Evolutionary conservation across 1,140 invertebrate genomes (phyloP), one percentile per base, ranked within the genome.

Genomic region (Caenorhabditis tropicalis): DNA sequence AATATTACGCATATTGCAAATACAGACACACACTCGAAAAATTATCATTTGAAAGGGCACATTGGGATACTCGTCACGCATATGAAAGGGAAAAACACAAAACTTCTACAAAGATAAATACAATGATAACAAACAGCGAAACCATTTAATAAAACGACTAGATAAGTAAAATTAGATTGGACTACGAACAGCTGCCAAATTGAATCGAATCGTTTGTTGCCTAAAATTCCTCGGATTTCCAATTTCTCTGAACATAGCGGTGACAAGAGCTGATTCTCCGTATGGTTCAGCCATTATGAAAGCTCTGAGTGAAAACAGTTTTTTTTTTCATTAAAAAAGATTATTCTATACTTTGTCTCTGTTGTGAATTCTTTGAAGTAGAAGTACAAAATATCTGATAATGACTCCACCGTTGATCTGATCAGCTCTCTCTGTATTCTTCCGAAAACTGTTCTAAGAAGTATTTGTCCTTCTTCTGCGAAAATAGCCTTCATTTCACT

Each of bases 181-280:
- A 58, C 39, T 31, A 24, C 65, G 65, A 21, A 74, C n/a, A 10
- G 65, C 33, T 10, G 84, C 81, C 33, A 85, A 81, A 36, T 85
- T 85, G 79, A 85, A 60, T 48, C 84, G 53, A 31, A 85, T 39
- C 9, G 81, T 82, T 43, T 85, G 85, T 31, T 82, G 84, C 81
- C 74, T 85, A 65, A 85, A 85, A 33, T 82, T 85, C 16, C 84
- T 27, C 31, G n/a, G 19, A 53, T 85, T 82, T 21, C 81, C 81
- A 16, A 82, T 82, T 79, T 82, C 81, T 53, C 81, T 39, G 29
- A 85, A 79, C 81, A 85, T 82, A 7, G 84, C 58, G 6, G 80
- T 43, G 2, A 85, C 46, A 56, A 85, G 85, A 0, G 80, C 82
- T n/a, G 80, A 70, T 16, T 31, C 19, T 24, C 80, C 81, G 12